phyloP scores from a whole-genome alignment of 2,797 vertebrate species.

The Enteromius radiatus region DNA sequence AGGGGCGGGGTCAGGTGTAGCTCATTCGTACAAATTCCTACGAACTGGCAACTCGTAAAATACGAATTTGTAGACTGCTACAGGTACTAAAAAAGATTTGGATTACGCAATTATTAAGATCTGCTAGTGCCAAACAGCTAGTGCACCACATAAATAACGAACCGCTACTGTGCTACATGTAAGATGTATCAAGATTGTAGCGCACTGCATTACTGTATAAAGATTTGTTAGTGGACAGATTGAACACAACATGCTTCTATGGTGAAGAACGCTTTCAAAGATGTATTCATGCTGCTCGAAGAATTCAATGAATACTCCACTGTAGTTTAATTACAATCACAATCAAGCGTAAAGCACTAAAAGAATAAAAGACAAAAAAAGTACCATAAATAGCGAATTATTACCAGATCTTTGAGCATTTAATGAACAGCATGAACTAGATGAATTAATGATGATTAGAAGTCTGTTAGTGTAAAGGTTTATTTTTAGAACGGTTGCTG shows the following conservation, averaged over 20 bases:
- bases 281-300: background rate
- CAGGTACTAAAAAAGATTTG: no score
- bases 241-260: background rate
- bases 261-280: background rate
- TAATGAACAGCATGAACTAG: slow-evolving; percentile 27
- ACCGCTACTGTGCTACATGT: background rate
- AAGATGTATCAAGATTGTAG: background rate
- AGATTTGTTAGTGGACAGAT: background rate
- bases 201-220: background rate
- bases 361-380: background rate
- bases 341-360: background rate
- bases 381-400: background rate
- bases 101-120: no score
- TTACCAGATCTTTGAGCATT: slow-evolving; percentile 9
- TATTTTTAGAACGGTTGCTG: slow-evolving; percentile 39
- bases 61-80: no score
- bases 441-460: slow-evolving; percentile 16
- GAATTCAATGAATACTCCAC: background rate
- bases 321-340: background rate
- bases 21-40: no score
- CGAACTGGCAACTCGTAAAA: no score
- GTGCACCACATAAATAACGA: no score
- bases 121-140: no score
- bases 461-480: slow-evolving; percentile 18
- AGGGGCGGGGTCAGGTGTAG: no score